Evolutionary conservation across 2,113 vertebrate species (phyloP), one percentile per base, ranked within the genome.

Genomic region (Sphyrna mokarran): DNA sequence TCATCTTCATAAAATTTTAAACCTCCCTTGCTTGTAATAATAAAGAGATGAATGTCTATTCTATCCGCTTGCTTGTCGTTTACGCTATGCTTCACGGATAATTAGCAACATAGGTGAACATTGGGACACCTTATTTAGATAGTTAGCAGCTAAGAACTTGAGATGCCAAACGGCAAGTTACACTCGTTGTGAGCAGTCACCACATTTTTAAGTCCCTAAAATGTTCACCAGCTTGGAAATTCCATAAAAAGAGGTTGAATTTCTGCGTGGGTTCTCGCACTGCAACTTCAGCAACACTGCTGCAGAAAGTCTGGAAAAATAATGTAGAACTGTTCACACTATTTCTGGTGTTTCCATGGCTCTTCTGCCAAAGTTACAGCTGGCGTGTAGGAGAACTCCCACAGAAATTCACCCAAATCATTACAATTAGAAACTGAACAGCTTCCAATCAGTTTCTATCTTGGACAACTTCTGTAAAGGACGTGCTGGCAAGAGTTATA

Each of bases 351-450:
- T 83, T 83, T 83, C 78, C 37, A 4, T 83, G 78, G 70, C 2
- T 83, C n/a, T 37, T 83, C 78, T 83, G 78, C 78, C n/a, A 37
- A 83, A 40, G 78, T 83, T 83, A 83, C n/a, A 83, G 78, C 78
- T 37, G 78, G n/a, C 3, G 16, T 37, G 78, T 83, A 13, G 78
- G 78, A 37, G n/a, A 37, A 16, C 78, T 37, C 78, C 33, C 72
- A 76, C 33, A 23, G 72, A 76, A 76, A 29, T 76, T 76, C 72
- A 76, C 29, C 72, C 26, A 11, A 33, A 33, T 76, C 8, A 76
- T 76, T 76, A 76, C 33, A 29, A 76, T 76, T 76, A 33, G 72
- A 76, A 76, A n/a, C 72, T 2, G 26, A 76, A 83, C 78, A 83
- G 16, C n/a, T 40, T 83, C n/a, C 37, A 37, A 37, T 83, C 78